Percentiles rank a stretch among this genome's conserved stretches.
phyloP scores from a whole-genome alignment of 2,888 invertebrate genomes.

The Drosophila limbata region DNA sequence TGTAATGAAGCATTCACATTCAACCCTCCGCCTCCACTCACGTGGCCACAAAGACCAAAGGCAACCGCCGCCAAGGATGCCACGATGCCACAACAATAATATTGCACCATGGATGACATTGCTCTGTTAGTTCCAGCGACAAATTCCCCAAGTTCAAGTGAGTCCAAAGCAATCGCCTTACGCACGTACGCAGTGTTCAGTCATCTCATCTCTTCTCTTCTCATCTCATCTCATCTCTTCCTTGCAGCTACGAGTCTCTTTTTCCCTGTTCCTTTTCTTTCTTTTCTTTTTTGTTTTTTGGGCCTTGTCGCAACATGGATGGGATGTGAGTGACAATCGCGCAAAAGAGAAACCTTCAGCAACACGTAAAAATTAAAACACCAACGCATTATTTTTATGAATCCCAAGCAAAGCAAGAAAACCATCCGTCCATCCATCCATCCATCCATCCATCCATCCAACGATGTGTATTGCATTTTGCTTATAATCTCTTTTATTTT shows the following conservation, averaged over 20 bases:
- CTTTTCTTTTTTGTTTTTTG: slow-evolving; percentile 33
- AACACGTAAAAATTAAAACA: slow-evolving; percentile 79
- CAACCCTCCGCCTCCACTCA: background rate
- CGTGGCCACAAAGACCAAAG: slow-evolving; percentile 36
- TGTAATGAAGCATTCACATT: slow-evolving; percentile 59
- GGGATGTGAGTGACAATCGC: slow-evolving; percentile 44
- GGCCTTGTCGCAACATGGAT: slow-evolving; percentile 48
- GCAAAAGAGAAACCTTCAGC: slow-evolving; percentile 51
- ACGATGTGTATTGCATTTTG: slow-evolving; percentile 78
- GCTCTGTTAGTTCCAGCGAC: slow-evolving; percentile 17
- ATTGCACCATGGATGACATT: background rate
- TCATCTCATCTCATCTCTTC: slow-evolving; percentile 48
- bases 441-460: slow-evolving; percentile 36
- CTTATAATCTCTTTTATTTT: slow-evolving; percentile 69
- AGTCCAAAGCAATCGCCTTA: slow-evolving; percentile 73
- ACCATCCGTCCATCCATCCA: slow-evolving; percentile 45
- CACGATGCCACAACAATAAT: slow-evolving; percentile 7
- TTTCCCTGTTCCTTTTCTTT: slow-evolving; percentile 10
- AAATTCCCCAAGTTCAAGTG: slow-evolving; percentile 52
- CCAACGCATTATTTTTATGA: slow-evolving; percentile 74
- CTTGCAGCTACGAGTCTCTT: slow-evolving; percentile 50
- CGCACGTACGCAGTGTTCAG: slow-evolving; percentile 73
- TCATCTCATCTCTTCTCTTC: slow-evolving; percentile 49
- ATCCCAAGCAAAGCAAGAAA: slow-evolving; percentile 31
- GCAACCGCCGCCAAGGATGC: slow-evolving; percentile 48